Evolutionary conservation across 1,140 invertebrate genomes (phyloP).

Genomic region (Branchinecta lindahli): DNA sequence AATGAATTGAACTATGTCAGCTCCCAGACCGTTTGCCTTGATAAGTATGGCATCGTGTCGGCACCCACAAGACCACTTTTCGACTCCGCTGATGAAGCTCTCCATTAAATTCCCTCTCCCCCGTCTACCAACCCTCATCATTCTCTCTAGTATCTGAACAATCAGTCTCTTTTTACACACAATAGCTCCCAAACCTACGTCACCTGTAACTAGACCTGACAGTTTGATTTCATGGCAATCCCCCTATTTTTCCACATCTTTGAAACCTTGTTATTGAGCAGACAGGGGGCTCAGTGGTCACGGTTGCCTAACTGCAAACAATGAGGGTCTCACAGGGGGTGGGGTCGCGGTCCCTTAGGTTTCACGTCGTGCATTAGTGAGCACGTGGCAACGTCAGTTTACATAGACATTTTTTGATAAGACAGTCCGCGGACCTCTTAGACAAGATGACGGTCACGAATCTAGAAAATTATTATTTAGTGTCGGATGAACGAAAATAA

Average conservation of each 20-base stretch:
- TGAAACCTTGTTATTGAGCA: slow-evolving; percentile 4
- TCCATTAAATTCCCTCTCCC: neutral
- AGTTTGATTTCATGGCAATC: slow-evolving; percentile 8
- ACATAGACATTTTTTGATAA: too few relatives aligned
- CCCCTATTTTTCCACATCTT: slow-evolving; percentile 10
- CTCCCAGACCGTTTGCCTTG: too few relatives aligned
- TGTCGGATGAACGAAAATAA: too few relatives aligned
- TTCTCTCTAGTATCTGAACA: neutral
- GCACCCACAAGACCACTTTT: too few relatives aligned
- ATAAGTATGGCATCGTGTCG: too few relatives aligned
- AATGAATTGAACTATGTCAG: too few relatives aligned
- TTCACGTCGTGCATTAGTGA: neutral
- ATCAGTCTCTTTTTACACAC: slow-evolving; percentile 7
- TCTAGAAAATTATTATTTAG: too few relatives aligned
- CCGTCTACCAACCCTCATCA: neutral
- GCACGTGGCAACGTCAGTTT: neutral
- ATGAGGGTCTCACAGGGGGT: neutral
- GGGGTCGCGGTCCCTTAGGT: neutral
- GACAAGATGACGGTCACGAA: too few relatives aligned
- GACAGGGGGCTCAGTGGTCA: slow-evolving; percentile 9
- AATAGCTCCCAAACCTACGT: neutral
- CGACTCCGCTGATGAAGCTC: neutral
- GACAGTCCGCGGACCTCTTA: too few relatives aligned
- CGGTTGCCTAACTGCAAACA: neutral
- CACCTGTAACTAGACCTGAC: neutral